A percentile compares a stretch with the other conserved stretches of the same genome.
These are phyloP conservation scores for Synergus japonicus DNA, from an alignment of 2,888 invertebrate species.

Conservation along the genomic window DNA sequence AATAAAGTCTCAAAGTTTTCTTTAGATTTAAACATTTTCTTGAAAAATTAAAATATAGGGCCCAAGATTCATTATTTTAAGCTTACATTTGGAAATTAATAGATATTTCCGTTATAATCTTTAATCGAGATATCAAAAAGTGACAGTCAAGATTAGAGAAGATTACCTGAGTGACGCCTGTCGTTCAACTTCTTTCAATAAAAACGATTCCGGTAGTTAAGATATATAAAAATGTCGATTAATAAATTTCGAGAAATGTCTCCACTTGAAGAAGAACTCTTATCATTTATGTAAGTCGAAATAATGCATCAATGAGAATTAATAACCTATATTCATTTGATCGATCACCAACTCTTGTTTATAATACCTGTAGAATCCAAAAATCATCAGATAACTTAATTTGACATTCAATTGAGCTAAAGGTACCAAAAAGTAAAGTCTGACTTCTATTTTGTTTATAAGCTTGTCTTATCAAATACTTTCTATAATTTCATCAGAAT, in stretches of 20 bases:
- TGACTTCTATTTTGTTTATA: neutral
- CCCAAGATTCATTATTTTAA: neutral
- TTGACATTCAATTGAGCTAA: neutral
- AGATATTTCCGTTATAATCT: neutral
- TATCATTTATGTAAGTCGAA: conserved; percentile 15
- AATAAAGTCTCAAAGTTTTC: neutral
- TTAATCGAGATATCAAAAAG: conserved; percentile 1
- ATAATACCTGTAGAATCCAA: neutral
- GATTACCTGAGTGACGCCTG: neutral
- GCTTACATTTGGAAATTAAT: too few relatives aligned
- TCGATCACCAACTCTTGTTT: neutral
- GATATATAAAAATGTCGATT: conserved; percentile 23
- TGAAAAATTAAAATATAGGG: too few relatives aligned
- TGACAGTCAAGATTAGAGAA: conserved; percentile 1
- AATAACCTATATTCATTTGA: conserved; percentile 6
- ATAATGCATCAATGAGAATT: conserved; percentile 11
- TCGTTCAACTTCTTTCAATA: neutral
- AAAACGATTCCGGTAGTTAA: neutral
- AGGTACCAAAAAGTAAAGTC: neutral
- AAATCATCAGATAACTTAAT: neutral
- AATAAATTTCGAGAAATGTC: conserved; percentile 40
- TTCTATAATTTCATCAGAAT: conserved; percentile 17
- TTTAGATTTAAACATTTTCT: too few relatives aligned
- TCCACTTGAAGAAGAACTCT: conserved; percentile 29
- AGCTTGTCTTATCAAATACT: neutral